Base-by-base conservation (phyloP, 2,888 invertebrate genomes). In the Drosophila demipolita region DNA sequence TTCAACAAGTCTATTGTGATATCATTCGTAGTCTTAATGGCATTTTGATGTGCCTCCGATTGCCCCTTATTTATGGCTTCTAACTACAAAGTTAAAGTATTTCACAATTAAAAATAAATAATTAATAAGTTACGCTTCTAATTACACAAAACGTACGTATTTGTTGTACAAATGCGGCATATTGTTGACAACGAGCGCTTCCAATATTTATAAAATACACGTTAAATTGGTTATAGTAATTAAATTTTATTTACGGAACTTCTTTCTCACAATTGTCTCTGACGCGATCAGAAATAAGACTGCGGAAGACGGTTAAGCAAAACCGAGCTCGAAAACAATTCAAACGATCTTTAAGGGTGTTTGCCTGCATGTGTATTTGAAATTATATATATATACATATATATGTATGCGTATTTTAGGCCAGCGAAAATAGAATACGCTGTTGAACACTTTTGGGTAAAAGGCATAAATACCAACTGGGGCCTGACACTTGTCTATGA, bases 61-160 rank as follows among this genome's bases (percentile, higher is more conserved):
- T 9, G 32, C 26, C 29, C 6, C 29, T 6, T 29, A 32, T 23
- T 17, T 33, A 38, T 3, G 36, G 54, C 17, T 11, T 23, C 17
- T 4, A 36, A n/a, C 64, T 64, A 49, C 23, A 64, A 64, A 12
- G 20, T n/a, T n/a, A 1, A 38, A 64, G 49, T 49, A 49, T 38
- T 64, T 23, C 23, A 45, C 8, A 45, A 23, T 15, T 45, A 3
- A 23, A 23, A 23, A 23, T 23, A 23, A 45, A 23, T 45, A 23
- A 15, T 32, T 8, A 33, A 26, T 50, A 0, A 29, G 11, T 23
- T 45, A 45, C 8, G 20, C 1, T 7, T 7, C 3, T 45, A 23
- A 45, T 45, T 23, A 23, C 15, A 45, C 45, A 23, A 23, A 8
- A 23, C 45, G 8, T 45, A 23, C 45, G 15, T 45, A 15, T 45